These are phyloP conservation scores for Chloroceryle aenea DNA, from an alignment of 2,113 vertebrate genomes.

Conservation along the genomic window DNA sequence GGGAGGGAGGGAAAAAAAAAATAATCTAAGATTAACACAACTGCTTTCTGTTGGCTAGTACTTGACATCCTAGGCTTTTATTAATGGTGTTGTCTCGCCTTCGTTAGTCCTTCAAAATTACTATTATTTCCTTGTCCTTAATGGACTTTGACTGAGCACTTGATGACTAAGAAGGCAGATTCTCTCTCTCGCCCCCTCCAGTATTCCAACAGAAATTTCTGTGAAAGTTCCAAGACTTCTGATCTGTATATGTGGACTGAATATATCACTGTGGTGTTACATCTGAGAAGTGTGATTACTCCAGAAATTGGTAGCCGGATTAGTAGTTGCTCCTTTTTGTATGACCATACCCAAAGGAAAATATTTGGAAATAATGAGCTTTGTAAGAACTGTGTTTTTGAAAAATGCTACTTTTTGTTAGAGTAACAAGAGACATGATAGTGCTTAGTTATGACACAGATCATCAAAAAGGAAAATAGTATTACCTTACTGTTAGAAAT, in stretches of 20 bases:
- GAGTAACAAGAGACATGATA: not conserved
- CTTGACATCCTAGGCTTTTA: not conserved
- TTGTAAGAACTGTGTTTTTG: not conserved
- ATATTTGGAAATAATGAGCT: not conserved
- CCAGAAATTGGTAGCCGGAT: not conserved
- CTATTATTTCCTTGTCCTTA: not conserved
- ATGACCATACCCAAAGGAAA: not conserved
- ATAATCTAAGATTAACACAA: not conserved
- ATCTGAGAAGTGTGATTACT: not conserved
- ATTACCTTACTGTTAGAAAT: not conserved
- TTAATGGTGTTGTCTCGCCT: not conserved
- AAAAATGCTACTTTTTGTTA: not conserved
- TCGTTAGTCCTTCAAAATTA: not conserved
- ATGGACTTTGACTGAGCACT: not conserved
- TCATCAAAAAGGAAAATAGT: not conserved
- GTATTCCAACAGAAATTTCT: not conserved
- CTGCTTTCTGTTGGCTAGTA: not conserved
- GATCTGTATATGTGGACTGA: not conserved
- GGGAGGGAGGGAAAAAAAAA: not conserved
- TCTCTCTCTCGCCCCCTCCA: not conserved
- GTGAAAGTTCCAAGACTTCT: not conserved
- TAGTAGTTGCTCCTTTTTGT: not conserved
- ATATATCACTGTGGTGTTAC: not conserved
- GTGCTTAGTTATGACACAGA: not conserved
- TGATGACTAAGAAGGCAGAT: not conserved